Percentiles rank a stretch among this genome's conserved stretches.
Conservation (phyloP, 2,888 invertebrate genomes). For the Myopa testacea region DNA sequence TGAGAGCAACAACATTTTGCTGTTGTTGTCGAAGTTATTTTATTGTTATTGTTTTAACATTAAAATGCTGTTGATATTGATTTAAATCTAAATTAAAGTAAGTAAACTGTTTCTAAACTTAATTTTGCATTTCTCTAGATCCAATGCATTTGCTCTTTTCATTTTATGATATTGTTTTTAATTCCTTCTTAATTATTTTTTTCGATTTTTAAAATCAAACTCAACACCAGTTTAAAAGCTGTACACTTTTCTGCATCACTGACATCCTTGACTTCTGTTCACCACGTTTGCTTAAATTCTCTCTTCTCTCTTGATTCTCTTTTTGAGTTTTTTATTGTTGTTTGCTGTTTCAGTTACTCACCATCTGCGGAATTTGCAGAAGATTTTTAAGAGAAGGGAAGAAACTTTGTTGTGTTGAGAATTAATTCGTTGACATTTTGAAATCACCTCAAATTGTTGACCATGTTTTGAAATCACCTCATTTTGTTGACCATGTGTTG, state of each 20-base stretch:
- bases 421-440: background rate
- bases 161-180: no score
- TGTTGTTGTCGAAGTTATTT: background rate
- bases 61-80: background rate
- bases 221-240: background rate
- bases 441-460: no score
- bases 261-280: background rate
- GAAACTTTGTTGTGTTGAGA: background rate
- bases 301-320: background rate
- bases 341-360: background rate
- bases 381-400: background rate
- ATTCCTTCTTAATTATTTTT: no score
- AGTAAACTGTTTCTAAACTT: no score
- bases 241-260: background rate
- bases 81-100: background rate
- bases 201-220: background rate
- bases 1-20: background rate
- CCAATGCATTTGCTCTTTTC: background rate
- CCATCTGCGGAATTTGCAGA: slow-evolving; percentile 25
- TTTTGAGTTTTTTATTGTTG: background rate
- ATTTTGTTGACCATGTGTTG: no score
- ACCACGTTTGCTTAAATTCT: background rate
- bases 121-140: background rate
- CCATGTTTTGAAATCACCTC: no score
- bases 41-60: background rate